Percentiles rank a stretch among this genome's conserved stretches.
phyloP scores from a whole-genome alignment of 2,797 vertebrate species.

The Aldrovandia affinis region DNA sequence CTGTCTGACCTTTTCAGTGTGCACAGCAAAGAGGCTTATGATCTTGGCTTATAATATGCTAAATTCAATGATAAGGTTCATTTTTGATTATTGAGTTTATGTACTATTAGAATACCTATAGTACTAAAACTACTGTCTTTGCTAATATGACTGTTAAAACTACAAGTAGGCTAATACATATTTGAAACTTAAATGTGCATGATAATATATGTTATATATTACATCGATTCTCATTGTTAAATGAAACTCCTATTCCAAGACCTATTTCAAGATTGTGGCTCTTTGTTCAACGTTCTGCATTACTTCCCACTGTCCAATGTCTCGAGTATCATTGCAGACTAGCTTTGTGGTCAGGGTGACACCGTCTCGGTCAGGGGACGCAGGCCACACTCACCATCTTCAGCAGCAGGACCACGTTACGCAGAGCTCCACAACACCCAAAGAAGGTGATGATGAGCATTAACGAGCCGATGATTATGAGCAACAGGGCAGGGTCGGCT shows the following conservation, averaged over 20 bases:
- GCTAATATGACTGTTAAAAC: neutral
- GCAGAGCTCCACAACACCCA: slow-evolving; percentile 76
- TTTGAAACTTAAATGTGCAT: neutral
- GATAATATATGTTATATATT: neutral
- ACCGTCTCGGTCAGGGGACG: neutral
- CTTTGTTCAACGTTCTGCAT: neutral
- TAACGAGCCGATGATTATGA: slow-evolving; percentile 70
- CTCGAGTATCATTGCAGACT: neutral
- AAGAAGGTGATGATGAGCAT: slow-evolving; percentile 78
- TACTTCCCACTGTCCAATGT: neutral
- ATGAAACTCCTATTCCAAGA: neutral
- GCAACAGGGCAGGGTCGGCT: slow-evolving; percentile 75
- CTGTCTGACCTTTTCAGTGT: neutral
- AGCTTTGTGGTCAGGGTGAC: neutral
- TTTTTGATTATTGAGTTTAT: neutral
- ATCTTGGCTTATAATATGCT: neutral
- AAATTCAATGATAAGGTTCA: neutral
- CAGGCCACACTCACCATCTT: slow-evolving; percentile 58
- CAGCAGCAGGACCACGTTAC: slow-evolving; percentile 70
- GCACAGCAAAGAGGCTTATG: neutral
- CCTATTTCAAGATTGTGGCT: neutral
- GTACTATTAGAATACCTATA: neutral
- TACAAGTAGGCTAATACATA: neutral
- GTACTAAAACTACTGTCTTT: neutral
- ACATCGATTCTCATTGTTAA: neutral